Evolutionary conservation across 2,113 vertebrate species (phyloP), one percentile per base, ranked within the genome.

Genomic region (Leiothrix lutea): DNA sequence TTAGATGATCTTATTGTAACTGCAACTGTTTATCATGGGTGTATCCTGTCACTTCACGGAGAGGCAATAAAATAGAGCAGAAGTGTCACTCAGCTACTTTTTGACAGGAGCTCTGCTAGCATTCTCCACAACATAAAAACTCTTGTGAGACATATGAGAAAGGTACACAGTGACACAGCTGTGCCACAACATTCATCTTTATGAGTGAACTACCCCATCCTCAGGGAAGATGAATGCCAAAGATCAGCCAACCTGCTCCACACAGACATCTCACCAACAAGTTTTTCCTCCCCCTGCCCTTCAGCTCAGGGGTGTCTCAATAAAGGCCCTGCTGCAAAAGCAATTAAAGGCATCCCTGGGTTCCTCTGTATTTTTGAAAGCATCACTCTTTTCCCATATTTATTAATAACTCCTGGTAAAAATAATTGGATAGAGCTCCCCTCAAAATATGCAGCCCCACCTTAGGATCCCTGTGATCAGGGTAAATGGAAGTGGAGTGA

Each of bases 141-240:
- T 96, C 88, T 73, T 51, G 16, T 50, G 96, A 97, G 95, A 92
- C 57, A 6, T 53, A 47, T 15, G 8, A 50, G 82, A 80, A 95
- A 94, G 90, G 74, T 61, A 75, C 2, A 2, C 8, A 2, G 67
- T 54, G 86, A 93, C 94, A 73, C 82, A 71, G 73, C 73, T 54
- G 91, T 64, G 60, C 71, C 86, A 84, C 72, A 94, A 50, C 95
- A 97, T 97, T 78, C 92, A 72, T 97, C 98, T 97, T 97, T 80
- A 86, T 94, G 96, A 98, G 83, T 80, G 92, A 98, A 72, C 88
- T 81, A 28, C 40, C 92, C 67, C 67, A 40, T 90, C 95, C 82
- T 74, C 15, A 53, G 66, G 13, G 19, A 92, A 97, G 95, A 98
- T 83, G 89, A 95, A 97, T 93, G 93, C 80, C 95, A 90, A 78